Evolutionary conservation across 2,888 invertebrate species (phyloP), one percentile per base, ranked within the genome.

Genomic region (Congeria kusceri): DNA sequence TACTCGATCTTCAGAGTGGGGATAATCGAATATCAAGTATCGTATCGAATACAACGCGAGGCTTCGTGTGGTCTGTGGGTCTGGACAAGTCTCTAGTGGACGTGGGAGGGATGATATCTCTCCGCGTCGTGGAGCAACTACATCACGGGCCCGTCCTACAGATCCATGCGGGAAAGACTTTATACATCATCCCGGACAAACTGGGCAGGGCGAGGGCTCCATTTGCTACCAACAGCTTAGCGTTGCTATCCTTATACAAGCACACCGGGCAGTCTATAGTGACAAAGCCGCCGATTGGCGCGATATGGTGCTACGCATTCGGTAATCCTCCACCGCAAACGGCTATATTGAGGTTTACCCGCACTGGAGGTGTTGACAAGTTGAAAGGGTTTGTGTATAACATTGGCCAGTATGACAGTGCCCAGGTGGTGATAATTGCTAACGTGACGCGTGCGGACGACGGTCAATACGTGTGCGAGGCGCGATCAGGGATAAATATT

Each of bases 231-330:
- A 57, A 69, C 65, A 83, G 80, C 23, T 29, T 83, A 20, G 77
- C 75, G 0, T 39, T 83, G 3, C 49, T 83, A 25, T 71, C 83
- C 1, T 46, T 83, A 5, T 83, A 80, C 49, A 68, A 62, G 39
- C 65, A 66, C 11, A 72, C 80, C 23, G 64, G 72, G 11, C 75
- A 73, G 20, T 72, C 69, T 0, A 62, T 83, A 20, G 28, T 62
- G 23, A 62, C 69, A 0, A 74, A 67, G 29, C 25, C 39, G n/a
- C 83, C 83, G 11, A 64, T 80, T 15, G 75, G 77, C 11, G 75
- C 83, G 5, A 62, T 83, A 2, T 83, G 83, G 83, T 80, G 83
- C 44, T 83, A 83, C 59, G 83, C 83, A 0, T 83, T 80, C 44
- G 83, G 83, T 9, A 83, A 80, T 63, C 83, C 83, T 0, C 71